A percentile compares a stretch with the other conserved stretches of the same genome.
phyloP scores from a whole-genome alignment of 1,140 invertebrate species.

The Euwallacea similis region DNA sequence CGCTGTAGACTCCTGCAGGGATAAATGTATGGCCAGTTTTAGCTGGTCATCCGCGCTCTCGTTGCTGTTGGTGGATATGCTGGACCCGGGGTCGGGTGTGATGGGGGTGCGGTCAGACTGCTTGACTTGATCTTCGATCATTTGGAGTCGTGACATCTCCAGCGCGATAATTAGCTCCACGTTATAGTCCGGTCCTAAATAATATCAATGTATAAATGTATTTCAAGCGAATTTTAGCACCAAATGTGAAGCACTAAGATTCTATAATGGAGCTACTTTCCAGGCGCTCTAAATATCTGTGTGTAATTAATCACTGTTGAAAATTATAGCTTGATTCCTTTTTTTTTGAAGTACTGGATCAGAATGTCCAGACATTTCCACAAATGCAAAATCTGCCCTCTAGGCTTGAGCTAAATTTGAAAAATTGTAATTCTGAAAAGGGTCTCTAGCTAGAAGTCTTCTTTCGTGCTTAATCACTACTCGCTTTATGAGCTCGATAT shows the following conservation, averaged over 20 bases:
- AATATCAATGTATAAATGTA: too few species aligned
- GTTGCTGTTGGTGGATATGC: constrained; percentile 49
- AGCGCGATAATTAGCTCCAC: constrained; percentile 70
- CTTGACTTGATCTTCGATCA: constrained; percentile 62
- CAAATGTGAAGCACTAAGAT: background rate
- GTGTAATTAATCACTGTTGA: too few species aligned
- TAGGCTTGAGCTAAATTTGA: too few species aligned
- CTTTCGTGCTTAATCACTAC: too few species aligned
- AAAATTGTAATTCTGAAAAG: too few species aligned
- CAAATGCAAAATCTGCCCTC: too few species aligned
- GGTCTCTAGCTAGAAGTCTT: too few species aligned
- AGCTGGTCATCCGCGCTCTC: constrained; percentile 55
- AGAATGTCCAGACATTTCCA: too few species aligned
- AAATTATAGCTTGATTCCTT: too few species aligned
- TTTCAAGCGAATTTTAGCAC: background rate
- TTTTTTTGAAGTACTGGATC: too few species aligned
- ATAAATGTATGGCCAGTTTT: constrained; percentile 57
- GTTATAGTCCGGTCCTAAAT: constrained; percentile 57
- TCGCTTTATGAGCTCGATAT: too few species aligned
- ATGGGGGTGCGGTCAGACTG: constrained; percentile 43
- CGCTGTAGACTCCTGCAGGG: constrained; percentile 54
- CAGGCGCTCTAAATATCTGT: too few species aligned
- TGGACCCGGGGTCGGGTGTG: constrained; percentile 50
- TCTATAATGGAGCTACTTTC: background rate
- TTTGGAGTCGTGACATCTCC: constrained; percentile 73